Conservation (phyloP, 2,888 invertebrate species). For the Plemyria rubiginata region DNA sequence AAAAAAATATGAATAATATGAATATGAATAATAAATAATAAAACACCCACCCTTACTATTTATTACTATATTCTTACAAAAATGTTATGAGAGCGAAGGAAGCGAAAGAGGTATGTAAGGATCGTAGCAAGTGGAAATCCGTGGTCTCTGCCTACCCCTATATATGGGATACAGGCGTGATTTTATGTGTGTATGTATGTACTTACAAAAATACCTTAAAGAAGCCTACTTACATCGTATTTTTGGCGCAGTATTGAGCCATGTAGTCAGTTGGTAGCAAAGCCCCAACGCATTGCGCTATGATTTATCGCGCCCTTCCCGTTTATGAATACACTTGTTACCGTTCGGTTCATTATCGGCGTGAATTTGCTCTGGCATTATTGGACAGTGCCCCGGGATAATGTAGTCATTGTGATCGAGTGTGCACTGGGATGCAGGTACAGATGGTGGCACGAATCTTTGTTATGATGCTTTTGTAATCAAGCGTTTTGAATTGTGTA, state of each 20-base stretch:
- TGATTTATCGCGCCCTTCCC: constrained; percentile 80
- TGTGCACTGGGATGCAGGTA: constrained; percentile 41
- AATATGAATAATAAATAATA: no score
- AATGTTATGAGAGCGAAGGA: no score
- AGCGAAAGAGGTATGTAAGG: no score
- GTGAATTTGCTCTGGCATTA: constrained; percentile 74
- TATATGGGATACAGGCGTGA: no score
- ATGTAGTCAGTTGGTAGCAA: constrained; percentile 12
- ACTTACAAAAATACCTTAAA: no score
- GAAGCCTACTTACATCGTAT: background rate
- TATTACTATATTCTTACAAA: no score
- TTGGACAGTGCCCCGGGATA: constrained; percentile 72
- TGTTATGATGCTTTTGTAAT: constrained; percentile 17
- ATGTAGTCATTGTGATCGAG: constrained; percentile 68
- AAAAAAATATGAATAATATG: no score
- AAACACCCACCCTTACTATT: no score
- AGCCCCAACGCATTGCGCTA: constrained; percentile 56
- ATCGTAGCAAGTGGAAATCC: no score
- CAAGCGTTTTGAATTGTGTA: background rate
- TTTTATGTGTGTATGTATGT: no score
- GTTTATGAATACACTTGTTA: constrained; percentile 84
- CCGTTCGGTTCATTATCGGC: constrained; percentile 76
- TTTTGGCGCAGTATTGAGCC: constrained; percentile 7
- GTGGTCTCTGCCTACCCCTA: no score
- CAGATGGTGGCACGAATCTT: constrained; percentile 29